These are phyloP conservation scores for Drosophila equinoxialis DNA, from an alignment of 1,140 invertebrate species.

Conservation along the genomic window DNA sequence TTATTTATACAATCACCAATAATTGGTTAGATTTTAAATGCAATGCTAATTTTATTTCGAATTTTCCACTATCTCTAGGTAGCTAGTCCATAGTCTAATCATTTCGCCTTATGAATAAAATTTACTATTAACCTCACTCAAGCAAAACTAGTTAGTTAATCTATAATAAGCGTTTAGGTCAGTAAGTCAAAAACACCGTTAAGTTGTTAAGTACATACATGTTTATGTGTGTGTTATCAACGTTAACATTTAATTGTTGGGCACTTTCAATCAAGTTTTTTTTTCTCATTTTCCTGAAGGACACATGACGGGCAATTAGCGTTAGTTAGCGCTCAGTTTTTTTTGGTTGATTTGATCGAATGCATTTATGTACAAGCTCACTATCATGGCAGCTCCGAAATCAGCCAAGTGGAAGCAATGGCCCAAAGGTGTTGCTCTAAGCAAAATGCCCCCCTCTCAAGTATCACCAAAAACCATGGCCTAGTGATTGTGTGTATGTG, in stretches of 20 bases:
- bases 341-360: slow-evolving; percentile 24
- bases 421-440: neutral
- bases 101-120: neutral
- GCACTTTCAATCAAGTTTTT: slow-evolving; percentile 5
- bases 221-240: neutral
- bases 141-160: neutral
- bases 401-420: neutral
- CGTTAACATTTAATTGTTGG: neutral
- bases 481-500: neutral
- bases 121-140: neutral
- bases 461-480: neutral
- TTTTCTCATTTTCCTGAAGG: slow-evolving; percentile 27
- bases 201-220: neutral
- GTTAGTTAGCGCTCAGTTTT: slow-evolving; percentile 14
- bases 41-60: neutral
- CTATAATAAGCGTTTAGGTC: slow-evolving; percentile 2
- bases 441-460: neutral
- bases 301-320: slow-evolving; percentile 6
- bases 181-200: slow-evolving; percentile 7
- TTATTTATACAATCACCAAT: neutral
- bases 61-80: neutral
- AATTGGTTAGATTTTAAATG: neutral
- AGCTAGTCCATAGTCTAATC: neutral
- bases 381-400: slow-evolving; percentile 48
- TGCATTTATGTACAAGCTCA: slow-evolving; percentile 52